Evolutionary conservation across 2,888 invertebrate species (phyloP), one percentile per base, ranked within the genome.

Genomic region (Oscheius sp.): DNA sequence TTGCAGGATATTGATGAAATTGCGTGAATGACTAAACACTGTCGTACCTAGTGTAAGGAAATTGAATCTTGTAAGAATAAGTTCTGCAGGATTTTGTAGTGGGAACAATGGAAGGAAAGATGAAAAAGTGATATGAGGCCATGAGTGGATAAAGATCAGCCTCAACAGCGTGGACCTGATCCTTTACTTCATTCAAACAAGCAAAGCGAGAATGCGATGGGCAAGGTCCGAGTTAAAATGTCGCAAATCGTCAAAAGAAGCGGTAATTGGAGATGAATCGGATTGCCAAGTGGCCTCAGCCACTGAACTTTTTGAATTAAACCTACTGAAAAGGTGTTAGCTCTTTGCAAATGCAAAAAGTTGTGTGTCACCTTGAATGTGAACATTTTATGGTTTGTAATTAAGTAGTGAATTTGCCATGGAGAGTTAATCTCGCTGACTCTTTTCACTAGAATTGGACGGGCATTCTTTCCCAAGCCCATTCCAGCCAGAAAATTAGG

Each of bases 231-330:
- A 4, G 46, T 15, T 4, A 12, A 15, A 2, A 25, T 12, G 10
- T 3, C 20, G 15, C n/a, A 20, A 17, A 33, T n/a, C 34, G n/a
- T 33, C 33, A 55, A 55, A 37, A 37, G 37, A 33, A 55, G 17
- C 55, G 55, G 55, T 34, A 55, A 55, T 55, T 55, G 55, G 55
- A 5, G 55, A 55, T 55, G 55, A 55, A 55, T 55, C 55, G 34
- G 31, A 5, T 3, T 20, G 5, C 34, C 4, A 34, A 15, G 34
- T 5, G 34, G n/a, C n/a, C n/a, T n/a, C n/a, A n/a, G n/a, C n/a
- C n/a, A n/a, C n/a, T n/a, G n/a, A n/a, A n/a, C n/a, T n/a, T n/a
- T n/a, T n/a, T n/a, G n/a, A n/a, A n/a, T n/a, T n/a, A n/a, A n/a
- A n/a, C n/a, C n/a, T n/a, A n/a, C n/a, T n/a, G n/a, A n/a, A n/a